Evolutionary conservation across 2,113 vertebrate species (phyloP).

Genomic region (Erinaceus europaeus): DNA sequence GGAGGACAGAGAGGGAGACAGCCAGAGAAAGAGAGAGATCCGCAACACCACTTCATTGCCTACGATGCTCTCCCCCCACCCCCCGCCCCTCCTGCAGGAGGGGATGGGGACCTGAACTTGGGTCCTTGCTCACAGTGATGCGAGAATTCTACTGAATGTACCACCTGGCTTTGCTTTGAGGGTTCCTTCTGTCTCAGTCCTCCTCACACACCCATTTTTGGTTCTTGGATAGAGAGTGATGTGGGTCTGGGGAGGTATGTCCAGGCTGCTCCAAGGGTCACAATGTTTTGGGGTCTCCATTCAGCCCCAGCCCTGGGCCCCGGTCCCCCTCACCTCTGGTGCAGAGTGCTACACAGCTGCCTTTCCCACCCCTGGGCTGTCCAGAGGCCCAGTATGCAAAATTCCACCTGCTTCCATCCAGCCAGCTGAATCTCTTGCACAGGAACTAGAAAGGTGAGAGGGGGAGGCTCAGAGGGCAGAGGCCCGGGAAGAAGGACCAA

Average conservation of each 20-base stretch:
- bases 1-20: no score
- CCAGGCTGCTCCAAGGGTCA: neutral
- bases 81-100: no score
- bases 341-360: neutral
- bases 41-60: no score
- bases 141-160: no score
- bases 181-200: neutral
- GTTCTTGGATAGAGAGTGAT: neutral
- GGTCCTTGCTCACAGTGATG: no score
- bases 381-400: constrained; percentile 29
- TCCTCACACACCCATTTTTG: neutral
- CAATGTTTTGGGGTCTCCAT: no score
- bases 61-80: no score
- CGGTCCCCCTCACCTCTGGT: constrained; percentile 16
- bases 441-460: neutral
- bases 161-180: neutral
- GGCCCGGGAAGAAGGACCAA: neutral
- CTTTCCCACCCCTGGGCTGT: accelerated
- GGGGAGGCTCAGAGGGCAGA: neutral
- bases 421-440: neutral
- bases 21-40: no score
- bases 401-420: neutral
- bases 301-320: neutral
- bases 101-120: no score
- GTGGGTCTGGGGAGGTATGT: neutral